Evolutionary conservation across 2,113 vertebrate genomes (phyloP).

Genomic region (Plecturocebus donacophilus): DNA sequence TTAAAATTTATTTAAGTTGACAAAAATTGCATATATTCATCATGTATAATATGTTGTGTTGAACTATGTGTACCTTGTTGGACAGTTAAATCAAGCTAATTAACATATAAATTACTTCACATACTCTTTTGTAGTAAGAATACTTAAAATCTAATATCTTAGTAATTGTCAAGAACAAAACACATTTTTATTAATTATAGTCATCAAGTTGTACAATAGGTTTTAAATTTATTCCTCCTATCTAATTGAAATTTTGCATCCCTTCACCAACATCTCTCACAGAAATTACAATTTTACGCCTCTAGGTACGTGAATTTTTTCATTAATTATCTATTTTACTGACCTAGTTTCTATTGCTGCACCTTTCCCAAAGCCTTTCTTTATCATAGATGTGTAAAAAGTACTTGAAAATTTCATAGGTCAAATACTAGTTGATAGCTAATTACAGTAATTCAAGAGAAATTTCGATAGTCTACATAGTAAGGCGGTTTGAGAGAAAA

Average conservation of each 20-base stretch:
- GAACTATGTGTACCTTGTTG: background rate
- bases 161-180: background rate
- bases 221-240: background rate
- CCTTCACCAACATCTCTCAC: background rate
- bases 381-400: background rate
- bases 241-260: background rate
- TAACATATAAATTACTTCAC: background rate
- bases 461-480: background rate
- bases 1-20: background rate
- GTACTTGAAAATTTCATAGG: background rate
- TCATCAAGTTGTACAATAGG: background rate
- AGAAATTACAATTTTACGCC: background rate
- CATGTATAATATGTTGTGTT: background rate
- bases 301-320: background rate
- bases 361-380: background rate
- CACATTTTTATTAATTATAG: background rate
- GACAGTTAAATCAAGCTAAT: background rate
- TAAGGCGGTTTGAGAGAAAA: background rate
- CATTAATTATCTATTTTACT: background rate
- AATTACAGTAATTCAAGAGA: background rate
- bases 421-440: background rate
- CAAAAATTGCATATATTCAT: background rate
- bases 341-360: background rate
- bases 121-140: background rate
- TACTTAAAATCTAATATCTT: background rate